These are phyloP conservation scores for Alviniconcha strummeri DNA, from an alignment of 2,888 invertebrate genomes.

Conservation along the genomic window DNA sequence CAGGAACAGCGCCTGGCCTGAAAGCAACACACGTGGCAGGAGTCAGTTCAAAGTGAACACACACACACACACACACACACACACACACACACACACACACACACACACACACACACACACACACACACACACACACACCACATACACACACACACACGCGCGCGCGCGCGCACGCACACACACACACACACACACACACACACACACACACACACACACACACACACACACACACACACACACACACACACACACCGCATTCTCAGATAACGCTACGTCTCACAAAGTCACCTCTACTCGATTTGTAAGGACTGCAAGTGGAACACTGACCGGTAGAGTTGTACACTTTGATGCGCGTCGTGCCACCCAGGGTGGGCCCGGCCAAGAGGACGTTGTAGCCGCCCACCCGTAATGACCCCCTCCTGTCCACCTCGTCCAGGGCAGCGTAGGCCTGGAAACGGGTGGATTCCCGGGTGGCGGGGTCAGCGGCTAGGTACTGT, in stretches of 20 bases:
- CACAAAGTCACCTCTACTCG: no score
- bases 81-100: background rate
- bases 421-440: conserved; percentile 1
- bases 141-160: background rate
- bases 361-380: conserved; percentile 11
- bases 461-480: background rate
- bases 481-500: background rate
- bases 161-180: background rate
- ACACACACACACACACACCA: background rate
- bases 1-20: background rate
- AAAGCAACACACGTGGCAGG: background rate
- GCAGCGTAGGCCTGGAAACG: background rate
- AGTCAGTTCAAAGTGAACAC: background rate
- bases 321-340: background rate
- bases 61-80: conserved; percentile 13
- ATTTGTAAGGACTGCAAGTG: no score
- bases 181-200: background rate
- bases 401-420: conserved; percentile 12
- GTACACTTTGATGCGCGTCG: background rate
- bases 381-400: conserved; percentile 23
- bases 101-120: background rate
- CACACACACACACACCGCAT: background rate
- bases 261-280: background rate
- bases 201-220: background rate
- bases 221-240: background rate